Evolutionary conservation across 2,888 invertebrate species (phyloP).

Genomic region (Portevinia maculata): DNA sequence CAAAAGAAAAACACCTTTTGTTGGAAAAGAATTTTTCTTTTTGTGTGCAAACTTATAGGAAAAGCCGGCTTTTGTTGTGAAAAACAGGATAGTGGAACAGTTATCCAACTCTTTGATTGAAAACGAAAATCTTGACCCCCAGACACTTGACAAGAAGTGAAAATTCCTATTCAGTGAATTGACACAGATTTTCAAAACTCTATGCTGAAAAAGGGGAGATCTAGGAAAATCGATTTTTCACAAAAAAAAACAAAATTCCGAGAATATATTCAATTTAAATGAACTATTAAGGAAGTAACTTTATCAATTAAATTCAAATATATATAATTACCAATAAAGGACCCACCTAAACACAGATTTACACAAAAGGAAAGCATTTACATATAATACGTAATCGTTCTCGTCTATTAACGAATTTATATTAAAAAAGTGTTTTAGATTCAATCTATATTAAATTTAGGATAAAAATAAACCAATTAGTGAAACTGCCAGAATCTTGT

Average conservation of each 20-base stretch:
- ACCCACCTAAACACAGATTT: constrained; percentile 62
- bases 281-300: constrained; percentile 22
- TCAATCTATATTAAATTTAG: constrained; percentile 4
- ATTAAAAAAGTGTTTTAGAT: constrained; percentile 27
- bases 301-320: constrained; percentile 9
- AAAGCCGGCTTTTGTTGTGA: constrained; percentile 54
- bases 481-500: constrained; percentile 63
- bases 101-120: constrained; percentile 17
- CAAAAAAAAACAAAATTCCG: constrained; percentile 19
- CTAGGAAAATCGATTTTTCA: constrained; percentile 74
- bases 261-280: not conserved
- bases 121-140: not conserved
- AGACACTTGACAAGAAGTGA: constrained; percentile 72
- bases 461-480: constrained; percentile 8
- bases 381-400: constrained; percentile 20
- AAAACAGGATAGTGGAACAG: constrained; percentile 22
- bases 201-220: constrained; percentile 21
- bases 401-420: constrained; percentile 64
- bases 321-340: constrained; percentile 6
- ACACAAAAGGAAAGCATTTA: constrained; percentile 49
- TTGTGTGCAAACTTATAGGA: constrained; percentile 51
- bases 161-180: constrained; percentile 28
- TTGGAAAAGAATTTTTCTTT: constrained; percentile 28
- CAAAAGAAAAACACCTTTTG: constrained; percentile 13
- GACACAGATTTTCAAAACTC: constrained; percentile 61